phyloP scores from a whole-genome alignment of 2,797 vertebrate species.

The Eulemur mongoz region DNA sequence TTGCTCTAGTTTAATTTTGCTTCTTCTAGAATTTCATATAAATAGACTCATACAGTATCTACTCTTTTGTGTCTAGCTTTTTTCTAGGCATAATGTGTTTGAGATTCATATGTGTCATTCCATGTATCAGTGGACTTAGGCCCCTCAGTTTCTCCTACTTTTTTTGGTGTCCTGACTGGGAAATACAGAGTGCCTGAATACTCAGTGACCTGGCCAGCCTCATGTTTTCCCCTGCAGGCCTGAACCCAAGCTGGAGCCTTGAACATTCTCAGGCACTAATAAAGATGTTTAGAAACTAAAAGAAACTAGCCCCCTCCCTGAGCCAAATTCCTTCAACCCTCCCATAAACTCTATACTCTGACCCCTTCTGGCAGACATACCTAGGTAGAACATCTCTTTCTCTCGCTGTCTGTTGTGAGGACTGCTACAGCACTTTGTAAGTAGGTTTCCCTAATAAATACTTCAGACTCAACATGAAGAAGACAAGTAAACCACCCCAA shows the following conservation, averaged over 20 bases:
- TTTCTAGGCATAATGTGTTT: not conserved
- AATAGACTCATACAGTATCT: not conserved
- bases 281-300: too few relatives aligned
- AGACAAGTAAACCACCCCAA: not conserved
- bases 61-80: not conserved
- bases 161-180: not conserved
- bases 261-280: not conserved
- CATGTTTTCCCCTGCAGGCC: not conserved
- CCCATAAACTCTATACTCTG: too few relatives aligned
- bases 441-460: not conserved
- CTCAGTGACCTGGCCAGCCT: not conserved
- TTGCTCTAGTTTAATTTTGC: not conserved
- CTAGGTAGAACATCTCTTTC: not conserved
- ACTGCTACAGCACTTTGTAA: not conserved
- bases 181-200: too few relatives aligned
- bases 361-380: not conserved
- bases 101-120: not conserved
- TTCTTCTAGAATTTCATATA: not conserved
- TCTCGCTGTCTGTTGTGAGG: not conserved
- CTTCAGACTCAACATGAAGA: not conserved
- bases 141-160: not conserved
- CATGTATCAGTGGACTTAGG: not conserved
- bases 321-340: not conserved
- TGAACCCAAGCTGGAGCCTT: not conserved
- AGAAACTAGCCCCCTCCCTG: not conserved